These are phyloP conservation scores for Diarsia dahlii DNA, from an alignment of 2,888 invertebrate genomes.

Conservation along the genomic window DNA sequence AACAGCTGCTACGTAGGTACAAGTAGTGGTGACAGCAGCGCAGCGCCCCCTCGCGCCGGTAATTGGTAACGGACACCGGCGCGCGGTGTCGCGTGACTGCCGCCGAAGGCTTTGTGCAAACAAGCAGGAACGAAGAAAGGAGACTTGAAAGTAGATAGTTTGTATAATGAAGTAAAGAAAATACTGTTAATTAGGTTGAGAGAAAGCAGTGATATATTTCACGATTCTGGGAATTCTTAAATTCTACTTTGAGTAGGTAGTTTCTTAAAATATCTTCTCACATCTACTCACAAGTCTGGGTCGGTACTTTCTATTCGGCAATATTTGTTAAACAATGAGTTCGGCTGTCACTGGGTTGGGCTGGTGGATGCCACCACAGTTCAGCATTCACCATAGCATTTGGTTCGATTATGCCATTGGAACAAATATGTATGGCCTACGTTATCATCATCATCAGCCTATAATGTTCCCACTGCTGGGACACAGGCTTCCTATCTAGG, in stretches of 20 bases:
- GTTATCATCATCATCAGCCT: too few species aligned
- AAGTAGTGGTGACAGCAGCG: background rate
- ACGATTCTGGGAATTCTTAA: too few species aligned
- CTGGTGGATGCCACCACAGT: background rate
- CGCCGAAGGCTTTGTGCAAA: slow-evolving; percentile 28
- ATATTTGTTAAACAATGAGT: background rate
- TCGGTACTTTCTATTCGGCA: background rate
- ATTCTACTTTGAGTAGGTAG: background rate
- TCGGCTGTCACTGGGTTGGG: background rate
- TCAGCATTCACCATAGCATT: background rate
- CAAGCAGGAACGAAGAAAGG: slow-evolving; percentile 1
- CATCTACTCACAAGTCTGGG: background rate
- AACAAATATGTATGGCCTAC: background rate
- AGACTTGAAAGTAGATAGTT: background rate
- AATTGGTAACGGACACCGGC: slow-evolving; percentile 74
- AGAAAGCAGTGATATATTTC: background rate
- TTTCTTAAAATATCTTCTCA: background rate
- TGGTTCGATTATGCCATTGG: background rate
- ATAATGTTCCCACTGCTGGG: too few species aligned
- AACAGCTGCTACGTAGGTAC: slow-evolving; percentile 17
- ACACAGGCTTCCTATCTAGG: too few species aligned
- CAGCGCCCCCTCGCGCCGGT: slow-evolving; percentile 34
- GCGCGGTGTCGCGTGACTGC: slow-evolving; percentile 59
- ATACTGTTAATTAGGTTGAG: slow-evolving; percentile 16
- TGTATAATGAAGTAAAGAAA: slow-evolving; percentile 13